Evolutionary conservation across 2,113 vertebrate genomes (phyloP).

Genomic region (Oenanthe oenanthe): DNA sequence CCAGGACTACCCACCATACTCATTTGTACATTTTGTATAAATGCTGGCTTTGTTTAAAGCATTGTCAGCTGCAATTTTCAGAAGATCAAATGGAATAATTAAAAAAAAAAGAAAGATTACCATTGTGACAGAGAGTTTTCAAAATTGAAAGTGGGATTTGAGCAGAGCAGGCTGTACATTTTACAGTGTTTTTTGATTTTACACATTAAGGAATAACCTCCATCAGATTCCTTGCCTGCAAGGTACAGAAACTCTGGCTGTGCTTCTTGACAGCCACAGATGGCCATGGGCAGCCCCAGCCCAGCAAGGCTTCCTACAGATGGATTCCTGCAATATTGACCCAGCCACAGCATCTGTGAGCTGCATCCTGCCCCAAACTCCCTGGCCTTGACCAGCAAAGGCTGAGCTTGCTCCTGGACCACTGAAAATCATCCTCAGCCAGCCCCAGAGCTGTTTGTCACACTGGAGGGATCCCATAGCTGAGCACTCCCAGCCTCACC

Average conservation of each 20-base stretch:
- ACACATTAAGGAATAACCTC: background rate
- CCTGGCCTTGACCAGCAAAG: background rate
- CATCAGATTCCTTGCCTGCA: background rate
- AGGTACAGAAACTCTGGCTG: background rate
- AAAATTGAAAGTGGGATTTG: background rate
- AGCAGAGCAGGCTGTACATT: conserved; percentile 1
- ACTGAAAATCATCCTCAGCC: background rate
- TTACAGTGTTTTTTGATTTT: background rate
- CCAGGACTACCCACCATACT: background rate
- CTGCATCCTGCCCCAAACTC: background rate
- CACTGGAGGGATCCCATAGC: background rate
- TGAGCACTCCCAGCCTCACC: background rate
- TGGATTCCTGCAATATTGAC: background rate
- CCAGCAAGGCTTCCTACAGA: background rate
- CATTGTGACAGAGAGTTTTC: background rate
- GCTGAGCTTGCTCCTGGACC: background rate
- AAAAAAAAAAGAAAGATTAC: background rate
- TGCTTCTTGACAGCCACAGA: background rate
- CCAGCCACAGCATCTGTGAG: background rate
- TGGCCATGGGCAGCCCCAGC: background rate
- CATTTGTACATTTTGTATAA: background rate
- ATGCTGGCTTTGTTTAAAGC: background rate
- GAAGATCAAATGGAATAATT: background rate
- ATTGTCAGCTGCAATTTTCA: background rate
- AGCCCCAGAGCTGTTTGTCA: background rate